These are phyloP conservation scores for Dryocosmus kuriphilus DNA, from an alignment of 2,888 invertebrate genomes.

Conservation along the genomic window DNA sequence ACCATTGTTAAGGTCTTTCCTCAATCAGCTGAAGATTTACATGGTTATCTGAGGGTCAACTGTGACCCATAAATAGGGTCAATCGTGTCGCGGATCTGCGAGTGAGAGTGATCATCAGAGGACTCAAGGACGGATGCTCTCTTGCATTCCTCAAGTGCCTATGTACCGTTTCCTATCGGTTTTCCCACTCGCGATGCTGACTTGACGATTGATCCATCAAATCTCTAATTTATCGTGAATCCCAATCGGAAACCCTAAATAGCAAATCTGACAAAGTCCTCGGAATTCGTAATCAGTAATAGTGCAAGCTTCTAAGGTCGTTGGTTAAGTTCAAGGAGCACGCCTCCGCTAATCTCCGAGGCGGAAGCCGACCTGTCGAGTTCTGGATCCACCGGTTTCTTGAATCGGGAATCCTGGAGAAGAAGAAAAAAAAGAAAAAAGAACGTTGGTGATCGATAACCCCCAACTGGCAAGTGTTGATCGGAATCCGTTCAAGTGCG, in stretches of 20 bases:
- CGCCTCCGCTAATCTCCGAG: neutral
- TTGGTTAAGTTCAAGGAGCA: neutral
- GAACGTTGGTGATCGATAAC: conserved; percentile 2
- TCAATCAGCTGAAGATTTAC: neutral
- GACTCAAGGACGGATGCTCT: conserved; percentile 24
- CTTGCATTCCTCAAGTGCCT: conserved; percentile 4
- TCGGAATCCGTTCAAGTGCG: conserved; percentile 27
- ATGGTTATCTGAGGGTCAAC: neutral
- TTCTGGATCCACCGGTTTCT: conserved; percentile 10
- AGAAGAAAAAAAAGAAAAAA: conserved; percentile 38
- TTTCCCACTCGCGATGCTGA: neutral
- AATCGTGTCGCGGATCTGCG: conserved; percentile 46
- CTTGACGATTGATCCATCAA: neutral
- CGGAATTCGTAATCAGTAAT: neutral
- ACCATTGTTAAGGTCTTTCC: neutral
- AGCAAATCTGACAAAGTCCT: neutral
- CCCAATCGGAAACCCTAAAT: neutral
- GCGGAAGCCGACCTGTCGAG: neutral
- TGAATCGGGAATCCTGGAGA: conserved; percentile 21
- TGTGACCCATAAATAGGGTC: conserved; percentile 40
- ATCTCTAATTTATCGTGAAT: neutral
- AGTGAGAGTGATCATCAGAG: conserved; percentile 32
- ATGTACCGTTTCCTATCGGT: neutral
- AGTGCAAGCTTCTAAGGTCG: neutral
- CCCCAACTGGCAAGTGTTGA: conserved; percentile 1